Evolutionary conservation across 2,113 vertebrate genomes (phyloP), one percentile per base, ranked within the genome.

Genomic region (Daubentonia madagascariensis): DNA sequence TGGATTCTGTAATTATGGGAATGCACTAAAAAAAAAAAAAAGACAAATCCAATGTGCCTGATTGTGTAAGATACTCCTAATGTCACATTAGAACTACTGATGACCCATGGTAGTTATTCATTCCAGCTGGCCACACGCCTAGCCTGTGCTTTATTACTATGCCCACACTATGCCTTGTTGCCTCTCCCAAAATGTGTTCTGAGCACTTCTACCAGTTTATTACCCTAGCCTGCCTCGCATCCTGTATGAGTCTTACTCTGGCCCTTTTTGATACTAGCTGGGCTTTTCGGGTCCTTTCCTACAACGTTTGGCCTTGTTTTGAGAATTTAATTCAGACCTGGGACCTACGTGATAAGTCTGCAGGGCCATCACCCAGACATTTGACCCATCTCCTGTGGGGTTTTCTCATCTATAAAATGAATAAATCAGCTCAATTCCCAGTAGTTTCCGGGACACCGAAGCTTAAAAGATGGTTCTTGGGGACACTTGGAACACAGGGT

Each of bases 401-500:
- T 67, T 89, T 85, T 94, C 85, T 97, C 50, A 67, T 94, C 88
- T 88, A 45, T 85, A 81, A 91, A 96, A 91, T 90, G 80, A 84
- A 13, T 59, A 37, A 78, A n/a, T 83, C 9, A 0, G 68, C 75
- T 92, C 57, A 73, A 28, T 87, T 96, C 90, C 70, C 52, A 14
- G 86, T 80, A 83, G 65, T 97, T 90, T 95, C 90, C 91, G 85
- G 79, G 65, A 91, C 11, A 35, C 78, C 1, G 6, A 86, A 65
- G 85, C 88, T 93, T 94, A 92, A 93, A 88, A 95, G 93, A 96
- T 89, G 87, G 61, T 95, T 78, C 94, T 97, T 89, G 0, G 10
- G 96, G 97, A 85, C 95, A 83, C 75, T 93, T 86, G 97, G 96
- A 91, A 94, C 93, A 83, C 78, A 96, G 96, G 73, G 96, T 91